These are phyloP conservation scores for Rhinichthys osculus DNA, from an alignment of 2,797 vertebrate species.

Conservation along the genomic window DNA sequence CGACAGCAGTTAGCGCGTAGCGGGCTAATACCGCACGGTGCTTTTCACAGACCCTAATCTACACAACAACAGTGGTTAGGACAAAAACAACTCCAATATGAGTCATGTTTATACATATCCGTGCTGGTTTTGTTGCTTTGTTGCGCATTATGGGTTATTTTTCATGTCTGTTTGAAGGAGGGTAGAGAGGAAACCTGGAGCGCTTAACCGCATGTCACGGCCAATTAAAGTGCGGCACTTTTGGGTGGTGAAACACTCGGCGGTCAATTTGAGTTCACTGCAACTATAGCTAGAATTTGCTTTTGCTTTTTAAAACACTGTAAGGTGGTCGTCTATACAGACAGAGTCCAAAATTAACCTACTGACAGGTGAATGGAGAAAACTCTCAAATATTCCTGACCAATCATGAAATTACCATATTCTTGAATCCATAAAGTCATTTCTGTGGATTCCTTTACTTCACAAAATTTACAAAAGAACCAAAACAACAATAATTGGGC, in stretches of 20 bases:
- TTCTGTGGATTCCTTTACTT: background rate
- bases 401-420: background rate
- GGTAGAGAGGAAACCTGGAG: constrained; percentile 11
- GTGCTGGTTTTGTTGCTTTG: constrained; percentile 20
- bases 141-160: constrained; percentile 8
- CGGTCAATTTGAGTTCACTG: constrained; percentile 35
- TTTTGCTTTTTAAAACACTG: constrained; percentile 4
- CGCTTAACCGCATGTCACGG: constrained; percentile 33
- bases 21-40: constrained; percentile 38
- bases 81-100: constrained; percentile 20
- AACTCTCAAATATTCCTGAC: background rate
- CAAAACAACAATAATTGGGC: background rate
- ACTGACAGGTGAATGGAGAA: background rate
- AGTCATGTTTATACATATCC: constrained; percentile 43
- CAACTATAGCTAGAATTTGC: background rate
- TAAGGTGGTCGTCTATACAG: background rate
- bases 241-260: constrained; percentile 27
- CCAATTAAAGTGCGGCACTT: constrained; percentile 36
- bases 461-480: background rate
- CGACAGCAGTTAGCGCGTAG: constrained; percentile 41
- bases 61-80: constrained; percentile 41
- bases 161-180: constrained; percentile 15
- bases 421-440: background rate
- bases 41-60: constrained; percentile 46
- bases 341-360: background rate